Base-by-base conservation (phyloP, 1,140 invertebrate species). In the Sesamia nonagrioides region DNA sequence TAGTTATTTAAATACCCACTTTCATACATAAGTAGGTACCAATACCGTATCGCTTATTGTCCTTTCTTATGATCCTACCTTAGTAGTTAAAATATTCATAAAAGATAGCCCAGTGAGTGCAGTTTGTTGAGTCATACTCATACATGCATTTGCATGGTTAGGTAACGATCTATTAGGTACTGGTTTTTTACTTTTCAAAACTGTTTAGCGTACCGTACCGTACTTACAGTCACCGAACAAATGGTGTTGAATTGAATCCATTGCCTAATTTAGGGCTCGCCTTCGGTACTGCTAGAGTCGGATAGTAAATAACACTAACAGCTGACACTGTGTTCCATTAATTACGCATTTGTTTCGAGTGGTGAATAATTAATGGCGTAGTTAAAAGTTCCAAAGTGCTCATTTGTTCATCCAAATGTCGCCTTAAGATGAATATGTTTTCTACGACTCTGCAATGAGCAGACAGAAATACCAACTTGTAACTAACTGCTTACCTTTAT, bases 301-400 rank as follows among this genome's bases (percentile, higher is more conserved):
- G 15, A 2, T 4, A 21, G 35, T 63, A 63, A 66, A 42, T 42
- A 42, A 66, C 37, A 66, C 11, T n/a, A 21, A 40, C 18, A 13
- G 37, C 11, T 66, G 61, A 66, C 61, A 42, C 37, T n/a, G 37
- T 66, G 61, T 40, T 21, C 61, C 61, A 66, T 66, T 66, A 61
- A 27, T n/a, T 37, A 56, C 35, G 33, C 17, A 33, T 52, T 69
- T 52, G 18, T 52, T 69, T 33, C 45, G 45, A 69, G 42, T 18
- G 21, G 13, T 15, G 37, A 35, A 69, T 69, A 69, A 69, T 69
- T 69, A 50, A 69, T 69, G 1, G 48, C 27, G 37, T 11, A 45
- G 42, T 50, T 15, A 50, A 50, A 5, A 50, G 45, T 50, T 50
- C 50, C n/a, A 69, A 69, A 69, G 48, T 69, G 66, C 15, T 52